Evolutionary conservation across 1,140 invertebrate species (phyloP).

Genomic region (Trichonephila clavipes): DNA sequence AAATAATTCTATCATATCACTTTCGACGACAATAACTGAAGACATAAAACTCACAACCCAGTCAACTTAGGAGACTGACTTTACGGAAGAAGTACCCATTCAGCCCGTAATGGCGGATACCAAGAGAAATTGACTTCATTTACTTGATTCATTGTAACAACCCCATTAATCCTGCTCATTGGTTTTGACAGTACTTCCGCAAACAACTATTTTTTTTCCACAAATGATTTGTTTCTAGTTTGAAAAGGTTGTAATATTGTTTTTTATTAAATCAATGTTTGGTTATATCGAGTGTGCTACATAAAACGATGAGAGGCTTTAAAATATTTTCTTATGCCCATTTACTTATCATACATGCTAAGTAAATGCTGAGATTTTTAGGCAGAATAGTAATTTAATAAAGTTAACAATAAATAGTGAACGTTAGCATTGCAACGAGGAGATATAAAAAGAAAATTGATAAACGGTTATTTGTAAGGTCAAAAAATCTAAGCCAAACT

Average conservation of each 20-base stretch:
- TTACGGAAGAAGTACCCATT: conserved; percentile 36
- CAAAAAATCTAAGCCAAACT: too few species aligned
- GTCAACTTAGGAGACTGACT: not conserved
- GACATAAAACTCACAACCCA: conserved; percentile 15
- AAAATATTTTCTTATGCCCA: too few species aligned
- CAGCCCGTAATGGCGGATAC: conserved; percentile 13
- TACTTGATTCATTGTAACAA: conserved; percentile 46
- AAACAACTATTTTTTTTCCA: conserved; percentile 2
- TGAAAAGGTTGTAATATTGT: not conserved
- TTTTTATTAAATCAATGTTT: too few species aligned
- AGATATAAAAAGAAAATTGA: too few species aligned
- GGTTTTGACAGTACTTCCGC: conserved; percentile 20
- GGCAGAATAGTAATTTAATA: too few species aligned
- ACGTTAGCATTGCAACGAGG: too few species aligned
- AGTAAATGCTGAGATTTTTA: too few species aligned
- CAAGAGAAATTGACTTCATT: conserved; percentile 42
- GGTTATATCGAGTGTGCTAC: too few species aligned
- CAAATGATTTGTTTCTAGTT: conserved; percentile 7
- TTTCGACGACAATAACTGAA: conserved; percentile 38
- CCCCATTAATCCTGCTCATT: conserved; percentile 41
- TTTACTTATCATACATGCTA: too few species aligned
- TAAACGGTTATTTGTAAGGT: too few species aligned
- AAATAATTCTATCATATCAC: conserved; percentile 39
- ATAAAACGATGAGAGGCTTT: too few species aligned
- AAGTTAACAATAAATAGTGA: too few species aligned